Evolutionary conservation across 2,113 vertebrate species (phyloP).

Genomic region (Rhinolophus ferrumequinum): DNA sequence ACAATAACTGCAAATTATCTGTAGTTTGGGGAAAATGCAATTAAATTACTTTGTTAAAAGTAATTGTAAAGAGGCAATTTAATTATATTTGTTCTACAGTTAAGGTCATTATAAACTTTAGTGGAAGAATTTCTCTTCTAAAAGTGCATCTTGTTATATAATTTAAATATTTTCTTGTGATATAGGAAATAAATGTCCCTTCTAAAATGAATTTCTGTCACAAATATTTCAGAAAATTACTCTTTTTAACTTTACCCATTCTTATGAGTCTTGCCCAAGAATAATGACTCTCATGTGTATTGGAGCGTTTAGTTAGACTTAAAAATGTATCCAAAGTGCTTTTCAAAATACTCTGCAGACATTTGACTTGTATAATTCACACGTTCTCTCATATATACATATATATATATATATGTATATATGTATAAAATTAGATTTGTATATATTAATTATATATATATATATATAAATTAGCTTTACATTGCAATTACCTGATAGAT

Average conservation of each 20-base stretch:
- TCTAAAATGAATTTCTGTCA: constrained; percentile 59
- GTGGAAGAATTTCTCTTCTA: constrained; percentile 43
- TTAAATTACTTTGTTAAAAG: constrained; percentile 55
- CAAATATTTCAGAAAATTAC: constrained; percentile 46
- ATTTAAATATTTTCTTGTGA: neutral
- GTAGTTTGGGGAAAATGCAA: constrained; percentile 41
- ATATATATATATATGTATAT: neutral
- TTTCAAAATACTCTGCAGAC: constrained; percentile 40
- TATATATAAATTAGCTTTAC: constrained; percentile 33
- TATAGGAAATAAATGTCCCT: constrained; percentile 17
- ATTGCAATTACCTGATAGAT: constrained; percentile 29
- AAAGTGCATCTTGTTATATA: neutral
- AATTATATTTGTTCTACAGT: constrained; percentile 53
- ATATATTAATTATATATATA: neutral
- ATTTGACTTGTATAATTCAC: constrained; percentile 26
- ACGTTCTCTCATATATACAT: neutral
- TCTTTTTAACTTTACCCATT: constrained; percentile 47
- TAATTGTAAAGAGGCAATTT: constrained; percentile 40
- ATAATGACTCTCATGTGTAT: neutral
- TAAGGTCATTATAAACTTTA: constrained; percentile 48
- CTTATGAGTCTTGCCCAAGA: neutral
- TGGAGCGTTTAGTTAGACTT: constrained; percentile 36
- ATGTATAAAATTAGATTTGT: too few relatives aligned
- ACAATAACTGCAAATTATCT: constrained; percentile 55
- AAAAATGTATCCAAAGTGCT: constrained; percentile 37